Evolutionary conservation across 1,140 invertebrate genomes (phyloP).

Genomic region (Orius insidiosus): DNA sequence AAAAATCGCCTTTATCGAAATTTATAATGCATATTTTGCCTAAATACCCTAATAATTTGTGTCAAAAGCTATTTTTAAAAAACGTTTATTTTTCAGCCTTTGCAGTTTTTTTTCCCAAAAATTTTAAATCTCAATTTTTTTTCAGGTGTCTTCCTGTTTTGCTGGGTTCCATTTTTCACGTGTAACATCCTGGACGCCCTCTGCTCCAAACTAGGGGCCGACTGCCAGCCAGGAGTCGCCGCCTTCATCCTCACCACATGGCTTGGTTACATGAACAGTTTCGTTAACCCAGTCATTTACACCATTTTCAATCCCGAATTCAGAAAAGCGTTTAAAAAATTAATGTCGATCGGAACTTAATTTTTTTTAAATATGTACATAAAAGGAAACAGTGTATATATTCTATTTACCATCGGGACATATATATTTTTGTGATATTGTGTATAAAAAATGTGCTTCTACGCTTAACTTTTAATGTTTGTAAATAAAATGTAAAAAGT

Average conservation of each 20-base stretch:
- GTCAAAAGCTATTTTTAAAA: no score
- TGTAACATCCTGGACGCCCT: conserved; percentile 95
- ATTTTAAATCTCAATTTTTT: conserved; percentile 10
- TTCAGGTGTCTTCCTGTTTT: conserved; percentile 85
- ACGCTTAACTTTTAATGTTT: not conserved
- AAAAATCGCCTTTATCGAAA: no score
- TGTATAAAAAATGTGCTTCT: not conserved
- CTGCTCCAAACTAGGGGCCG: conserved; percentile 61
- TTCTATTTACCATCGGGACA: not conserved
- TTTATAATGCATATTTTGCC: no score
- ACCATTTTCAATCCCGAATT: conserved; percentile 99
- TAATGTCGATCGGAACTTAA: conserved; percentile 38
- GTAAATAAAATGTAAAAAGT: not conserved
- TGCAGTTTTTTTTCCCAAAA: no score
- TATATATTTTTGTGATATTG: not conserved
- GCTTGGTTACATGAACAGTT: conserved; percentile 98
- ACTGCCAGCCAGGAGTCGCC: conserved; percentile 70
- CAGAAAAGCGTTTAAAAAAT: conserved; percentile 93
- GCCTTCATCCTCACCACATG: conserved; percentile 91
- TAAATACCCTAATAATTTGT: no score
- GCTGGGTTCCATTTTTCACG: conserved; percentile 98
- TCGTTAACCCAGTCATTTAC: conserved; percentile 96
- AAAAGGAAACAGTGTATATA: not conserved
- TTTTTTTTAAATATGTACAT: not conserved
- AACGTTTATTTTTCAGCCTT: no score